phyloP scores from a whole-genome alignment of 2,888 invertebrate species.

The Hemaris fuciformis region DNA sequence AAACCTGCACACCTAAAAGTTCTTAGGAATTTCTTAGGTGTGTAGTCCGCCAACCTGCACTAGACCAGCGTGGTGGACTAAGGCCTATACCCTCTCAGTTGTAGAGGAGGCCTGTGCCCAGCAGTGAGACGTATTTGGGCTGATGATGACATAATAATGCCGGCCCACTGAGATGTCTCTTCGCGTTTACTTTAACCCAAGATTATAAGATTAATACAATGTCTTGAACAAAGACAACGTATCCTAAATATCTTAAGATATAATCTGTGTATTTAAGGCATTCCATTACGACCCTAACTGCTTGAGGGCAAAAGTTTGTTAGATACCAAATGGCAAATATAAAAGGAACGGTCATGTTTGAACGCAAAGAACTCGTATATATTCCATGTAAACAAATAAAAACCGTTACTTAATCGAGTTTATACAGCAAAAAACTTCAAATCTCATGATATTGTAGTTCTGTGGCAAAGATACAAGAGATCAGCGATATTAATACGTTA shows the following conservation, averaged over 20 bases:
- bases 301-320: background rate
- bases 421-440: conserved; percentile 40
- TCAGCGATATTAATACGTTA: background rate
- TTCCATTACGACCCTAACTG: background rate
- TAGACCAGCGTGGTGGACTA: no score
- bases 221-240: background rate
- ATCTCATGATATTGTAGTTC: conserved; percentile 37
- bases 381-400: conserved; percentile 53
- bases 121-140: no score
- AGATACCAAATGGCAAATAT: background rate
- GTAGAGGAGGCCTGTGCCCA: no score
- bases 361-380: conserved; percentile 39
- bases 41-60: no score
- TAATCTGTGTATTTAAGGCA: background rate
- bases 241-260: background rate
- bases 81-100: no score
- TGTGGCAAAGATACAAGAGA: conserved; percentile 11
- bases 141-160: no score
- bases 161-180: no score
- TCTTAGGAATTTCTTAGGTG: no score
- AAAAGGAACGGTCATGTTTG: conserved; percentile 31
- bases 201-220: no score
- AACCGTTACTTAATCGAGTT: conserved; percentile 46
- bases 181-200: no score
- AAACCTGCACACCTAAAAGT: no score